phyloP scores from a whole-genome alignment of 2,113 vertebrate genomes.

The Chlamydotis undulata region DNA sequence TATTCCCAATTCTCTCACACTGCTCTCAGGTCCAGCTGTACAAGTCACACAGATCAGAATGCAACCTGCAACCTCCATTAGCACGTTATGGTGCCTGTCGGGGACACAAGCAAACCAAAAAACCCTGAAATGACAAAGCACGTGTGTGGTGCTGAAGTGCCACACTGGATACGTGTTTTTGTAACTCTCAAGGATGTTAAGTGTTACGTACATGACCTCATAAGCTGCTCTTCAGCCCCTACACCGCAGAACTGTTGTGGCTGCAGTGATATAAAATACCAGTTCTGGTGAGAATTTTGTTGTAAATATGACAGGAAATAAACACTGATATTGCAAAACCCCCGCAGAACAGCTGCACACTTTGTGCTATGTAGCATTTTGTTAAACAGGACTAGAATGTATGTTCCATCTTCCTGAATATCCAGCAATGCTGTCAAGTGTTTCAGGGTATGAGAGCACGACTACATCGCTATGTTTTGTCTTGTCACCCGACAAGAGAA shows the following conservation, averaged over 20 bases:
- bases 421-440: not conserved
- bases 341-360: not conserved
- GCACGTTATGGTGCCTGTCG: fast-evolving
- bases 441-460: not conserved
- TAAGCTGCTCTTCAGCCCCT: not conserved
- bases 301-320: not conserved
- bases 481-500: not conserved
- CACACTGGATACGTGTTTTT: too few relatives aligned
- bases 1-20: not conserved
- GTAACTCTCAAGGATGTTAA: not conserved
- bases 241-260: not conserved
- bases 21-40: not conserved
- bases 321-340: fast-evolving
- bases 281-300: not conserved
- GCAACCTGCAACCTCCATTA: not conserved
- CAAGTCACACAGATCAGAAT: fast-evolving
- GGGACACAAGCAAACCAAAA: not conserved
- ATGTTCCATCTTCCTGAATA: not conserved
- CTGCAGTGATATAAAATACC: not conserved
- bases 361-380: not conserved
- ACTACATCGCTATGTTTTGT: not conserved
- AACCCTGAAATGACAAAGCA: not conserved
- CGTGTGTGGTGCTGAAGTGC: not conserved
- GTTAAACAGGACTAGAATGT: not conserved
- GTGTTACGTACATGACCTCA: not conserved